A percentile compares a stretch with the other conserved stretches of the same genome.
Conservation (phyloP, 2,888 invertebrate species). For the Sympetrum striolatum region DNA sequence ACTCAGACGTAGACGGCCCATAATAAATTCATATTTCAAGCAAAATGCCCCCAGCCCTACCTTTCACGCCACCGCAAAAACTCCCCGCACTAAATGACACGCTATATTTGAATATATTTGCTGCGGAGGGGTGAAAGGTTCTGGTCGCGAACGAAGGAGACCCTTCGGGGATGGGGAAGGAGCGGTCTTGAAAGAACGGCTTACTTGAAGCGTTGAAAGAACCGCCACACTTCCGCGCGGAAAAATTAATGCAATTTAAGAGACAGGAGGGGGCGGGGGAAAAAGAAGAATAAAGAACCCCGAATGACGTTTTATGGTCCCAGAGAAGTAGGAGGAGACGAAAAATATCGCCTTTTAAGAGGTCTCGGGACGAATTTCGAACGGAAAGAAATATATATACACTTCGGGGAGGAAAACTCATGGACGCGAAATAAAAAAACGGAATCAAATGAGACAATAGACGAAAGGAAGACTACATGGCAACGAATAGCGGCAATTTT, state of each 20-base stretch:
- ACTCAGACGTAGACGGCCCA: neutral
- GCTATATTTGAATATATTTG: constrained; percentile 43
- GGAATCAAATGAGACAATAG: neutral
- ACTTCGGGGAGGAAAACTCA: neutral
- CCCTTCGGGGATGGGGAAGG: neutral
- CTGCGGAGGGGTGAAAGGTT: neutral
- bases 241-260: constrained; percentile 20
- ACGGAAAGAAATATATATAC: neutral
- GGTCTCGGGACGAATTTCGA: neutral
- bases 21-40: constrained; percentile 44
- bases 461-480: neutral
- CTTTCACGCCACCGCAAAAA: constrained; percentile 32
- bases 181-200: neutral
- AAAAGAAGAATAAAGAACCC: neutral
- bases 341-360: neutral
- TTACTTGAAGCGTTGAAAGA: constrained; percentile 1
- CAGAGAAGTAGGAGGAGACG: neutral
- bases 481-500: neutral
- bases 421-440: neutral
- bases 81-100: constrained; percentile 36
- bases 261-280: neutral
- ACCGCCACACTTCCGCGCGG: neutral
- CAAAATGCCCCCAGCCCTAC: constrained; percentile 25
- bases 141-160: neutral
- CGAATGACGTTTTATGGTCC: neutral